Conservation (phyloP, 1,140 invertebrate genomes). For the Trachymyrmex septentrionalis region DNA sequence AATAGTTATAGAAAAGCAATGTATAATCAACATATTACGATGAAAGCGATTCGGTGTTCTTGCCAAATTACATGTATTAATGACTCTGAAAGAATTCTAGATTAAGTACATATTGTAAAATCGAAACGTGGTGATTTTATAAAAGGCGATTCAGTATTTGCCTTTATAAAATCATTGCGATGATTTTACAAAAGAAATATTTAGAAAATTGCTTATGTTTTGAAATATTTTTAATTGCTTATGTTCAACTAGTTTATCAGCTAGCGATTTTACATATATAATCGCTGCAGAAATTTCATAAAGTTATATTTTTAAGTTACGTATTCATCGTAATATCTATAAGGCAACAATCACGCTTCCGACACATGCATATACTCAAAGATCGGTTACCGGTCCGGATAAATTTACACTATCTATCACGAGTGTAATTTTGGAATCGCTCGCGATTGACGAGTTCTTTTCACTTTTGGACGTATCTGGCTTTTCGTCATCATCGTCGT, state of each 20-base stretch:
- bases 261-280: not conserved
- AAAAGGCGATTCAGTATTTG: not conserved
- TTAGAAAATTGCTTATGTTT: not conserved
- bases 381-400: constrained; percentile 84
- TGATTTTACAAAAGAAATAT: not conserved
- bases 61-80: not conserved
- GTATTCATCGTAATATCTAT: constrained; percentile 17
- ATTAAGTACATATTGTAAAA: constrained; percentile 4
- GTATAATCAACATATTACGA: constrained; percentile 15
- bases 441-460: constrained; percentile 37
- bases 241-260: not conserved
- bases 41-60: not conserved
- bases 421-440: constrained; percentile 68
- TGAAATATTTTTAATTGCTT: too few species aligned
- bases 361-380: constrained; percentile 71
- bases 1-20: constrained; percentile 22
- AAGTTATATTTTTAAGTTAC: not conserved
- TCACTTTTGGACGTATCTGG: constrained; percentile 30
- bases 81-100: not conserved
- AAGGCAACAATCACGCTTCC: constrained; percentile 39
- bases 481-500: constrained; percentile 56
- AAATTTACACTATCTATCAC: constrained; percentile 77
- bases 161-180: not conserved
- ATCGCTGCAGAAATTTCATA: not conserved
- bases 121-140: not conserved